phyloP scores from a whole-genome alignment of 2,888 invertebrate genomes.

The Prenolepis imparis region DNA sequence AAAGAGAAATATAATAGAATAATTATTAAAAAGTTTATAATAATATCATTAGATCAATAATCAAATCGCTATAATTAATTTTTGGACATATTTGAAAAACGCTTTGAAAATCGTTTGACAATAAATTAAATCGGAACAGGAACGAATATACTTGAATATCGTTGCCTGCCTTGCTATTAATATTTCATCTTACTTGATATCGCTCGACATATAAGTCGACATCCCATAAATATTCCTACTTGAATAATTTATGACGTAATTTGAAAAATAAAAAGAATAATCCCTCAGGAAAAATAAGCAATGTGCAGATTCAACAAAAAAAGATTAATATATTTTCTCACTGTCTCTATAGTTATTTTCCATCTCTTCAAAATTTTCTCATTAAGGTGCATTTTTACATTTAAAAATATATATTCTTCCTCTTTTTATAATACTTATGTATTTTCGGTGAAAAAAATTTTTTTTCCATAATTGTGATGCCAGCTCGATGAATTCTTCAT shows the following conservation, averaged over 20 bases:
- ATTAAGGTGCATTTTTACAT: neutral
- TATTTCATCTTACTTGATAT: conserved; percentile 28
- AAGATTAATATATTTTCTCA: neutral
- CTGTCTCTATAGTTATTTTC: neutral
- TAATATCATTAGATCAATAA: neutral
- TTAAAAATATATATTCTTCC: conserved; percentile 24
- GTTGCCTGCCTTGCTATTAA: conserved; percentile 20
- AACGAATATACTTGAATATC: conserved; percentile 14
- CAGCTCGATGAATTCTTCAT: conserved; percentile 10
- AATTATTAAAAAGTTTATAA: neutral
- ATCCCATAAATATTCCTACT: conserved; percentile 24
- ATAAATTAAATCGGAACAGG: neutral
- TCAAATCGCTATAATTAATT: neutral
- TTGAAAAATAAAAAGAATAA: conserved; percentile 10
- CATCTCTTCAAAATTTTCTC: neutral
- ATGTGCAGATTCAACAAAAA: neutral
- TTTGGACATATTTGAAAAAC: neutral
- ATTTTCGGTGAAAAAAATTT: conserved; percentile 16
- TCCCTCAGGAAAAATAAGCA: neutral
- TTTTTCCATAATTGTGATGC: conserved; percentile 9
- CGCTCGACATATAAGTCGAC: conserved; percentile 5
- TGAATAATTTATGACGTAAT: conserved; percentile 29
- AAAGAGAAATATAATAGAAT: neutral
- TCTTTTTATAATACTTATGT: conserved; percentile 10
- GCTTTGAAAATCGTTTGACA: neutral